Percentiles rank a stretch among this genome's conserved stretches.
phyloP scores from a whole-genome alignment of 2,888 invertebrate species.

The Amblyteles armatorius region DNA sequence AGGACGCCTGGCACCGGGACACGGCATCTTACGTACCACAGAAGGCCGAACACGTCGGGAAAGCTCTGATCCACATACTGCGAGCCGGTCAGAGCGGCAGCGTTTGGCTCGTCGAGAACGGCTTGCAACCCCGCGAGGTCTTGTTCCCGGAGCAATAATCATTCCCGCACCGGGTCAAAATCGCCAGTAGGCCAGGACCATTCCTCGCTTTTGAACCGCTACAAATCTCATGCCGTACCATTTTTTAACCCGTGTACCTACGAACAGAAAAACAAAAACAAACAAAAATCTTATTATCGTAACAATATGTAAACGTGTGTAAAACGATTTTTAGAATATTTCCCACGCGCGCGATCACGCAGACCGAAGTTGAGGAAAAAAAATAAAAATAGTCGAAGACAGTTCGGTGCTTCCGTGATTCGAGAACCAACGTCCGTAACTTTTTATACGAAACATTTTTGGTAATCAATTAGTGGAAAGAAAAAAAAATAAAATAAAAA shows the following conservation, averaged over 20 bases:
- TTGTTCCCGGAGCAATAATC: slow-evolving; percentile 78
- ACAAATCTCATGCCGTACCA: slow-evolving; percentile 76
- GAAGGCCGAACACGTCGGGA: slow-evolving; percentile 89
- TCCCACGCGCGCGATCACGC: neutral
- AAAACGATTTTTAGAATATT: slow-evolving; percentile 23
- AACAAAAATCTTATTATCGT: slow-evolving; percentile 14
- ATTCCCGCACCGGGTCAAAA: neutral
- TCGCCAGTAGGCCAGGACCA: slow-evolving; percentile 63
- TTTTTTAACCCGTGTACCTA: slow-evolving; percentile 56
- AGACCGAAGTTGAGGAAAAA: neutral
- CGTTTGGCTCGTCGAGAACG: slow-evolving; percentile 90
- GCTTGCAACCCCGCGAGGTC: slow-evolving; percentile 88
- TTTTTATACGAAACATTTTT: slow-evolving; percentile 28
- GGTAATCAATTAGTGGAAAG: slow-evolving; percentile 10
- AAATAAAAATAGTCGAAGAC: neutral
- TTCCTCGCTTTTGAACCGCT: slow-evolving; percentile 75
- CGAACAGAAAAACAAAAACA: slow-evolving; percentile 22
- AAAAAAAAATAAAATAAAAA: slow-evolving; percentile 21
- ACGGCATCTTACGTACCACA: slow-evolving; percentile 88
- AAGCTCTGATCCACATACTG: slow-evolving; percentile 88
- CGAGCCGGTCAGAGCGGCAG: slow-evolving; percentile 90
- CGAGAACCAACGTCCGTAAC: slow-evolving; percentile 16
- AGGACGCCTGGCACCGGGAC: slow-evolving; percentile 90
- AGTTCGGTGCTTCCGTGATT: neutral
- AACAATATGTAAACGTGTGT: slow-evolving; percentile 37